Conservation (phyloP, 2,888 invertebrate species). For the Melanostoma scalare region DNA sequence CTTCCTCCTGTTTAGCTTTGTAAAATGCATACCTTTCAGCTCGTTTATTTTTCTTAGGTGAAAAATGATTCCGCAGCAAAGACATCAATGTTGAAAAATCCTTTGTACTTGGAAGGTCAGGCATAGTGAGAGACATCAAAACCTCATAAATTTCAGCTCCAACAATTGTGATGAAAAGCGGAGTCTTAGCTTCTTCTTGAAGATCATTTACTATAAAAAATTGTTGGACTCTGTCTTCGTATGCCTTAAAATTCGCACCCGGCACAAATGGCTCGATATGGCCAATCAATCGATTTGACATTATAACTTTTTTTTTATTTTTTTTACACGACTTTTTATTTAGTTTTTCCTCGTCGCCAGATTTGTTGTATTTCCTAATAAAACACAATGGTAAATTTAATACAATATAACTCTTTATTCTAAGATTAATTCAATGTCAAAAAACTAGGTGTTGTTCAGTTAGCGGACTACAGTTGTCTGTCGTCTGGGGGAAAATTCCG, state of each 20-base stretch:
- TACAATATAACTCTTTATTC: too few species aligned
- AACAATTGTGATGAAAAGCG: slow-evolving; percentile 39
- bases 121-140: slow-evolving; percentile 37
- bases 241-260: slow-evolving; percentile 30
- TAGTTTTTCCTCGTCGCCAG: not conserved
- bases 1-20: slow-evolving; percentile 25
- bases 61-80: slow-evolving; percentile 25
- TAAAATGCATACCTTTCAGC: slow-evolving; percentile 33
- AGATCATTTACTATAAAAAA: slow-evolving; percentile 42
- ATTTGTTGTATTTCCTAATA: not conserved
- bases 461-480: too few species aligned
- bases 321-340: not conserved
- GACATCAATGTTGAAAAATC: slow-evolving; percentile 10
- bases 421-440: too few species aligned
- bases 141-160: slow-evolving; percentile 40
- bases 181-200: slow-evolving; percentile 35
- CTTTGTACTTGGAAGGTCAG: slow-evolving; percentile 38
- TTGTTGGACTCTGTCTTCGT: slow-evolving; percentile 35
- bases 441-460: too few species aligned
- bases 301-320: slow-evolving; percentile 1
- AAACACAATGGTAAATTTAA: too few species aligned
- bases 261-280: slow-evolving; percentile 34
- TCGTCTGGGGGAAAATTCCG: too few species aligned
- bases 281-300: slow-evolving; percentile 17
- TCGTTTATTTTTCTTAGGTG: slow-evolving; percentile 35